Evolutionary conservation across 2,888 invertebrate genomes (phyloP).

Genomic region (Calliopum simillimum): DNA sequence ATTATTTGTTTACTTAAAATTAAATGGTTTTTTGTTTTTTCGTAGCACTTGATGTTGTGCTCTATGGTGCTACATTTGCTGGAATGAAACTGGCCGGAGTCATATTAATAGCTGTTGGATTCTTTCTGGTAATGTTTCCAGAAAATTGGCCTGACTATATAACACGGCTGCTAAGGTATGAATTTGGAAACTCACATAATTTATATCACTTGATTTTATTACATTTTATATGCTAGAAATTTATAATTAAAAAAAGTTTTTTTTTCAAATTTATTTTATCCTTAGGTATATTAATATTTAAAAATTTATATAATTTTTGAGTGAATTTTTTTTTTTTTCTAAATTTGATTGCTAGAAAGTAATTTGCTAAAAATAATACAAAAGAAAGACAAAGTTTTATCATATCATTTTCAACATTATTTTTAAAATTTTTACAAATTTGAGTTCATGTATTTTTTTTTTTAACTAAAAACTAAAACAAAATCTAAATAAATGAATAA

Average conservation of each 20-base stretch:
- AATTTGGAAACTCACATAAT: slow-evolving; percentile 43
- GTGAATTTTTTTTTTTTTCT: slow-evolving; percentile 25
- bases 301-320: slow-evolving; percentile 39
- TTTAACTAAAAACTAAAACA: slow-evolving; percentile 3
- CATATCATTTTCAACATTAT: too few species aligned
- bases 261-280: background rate
- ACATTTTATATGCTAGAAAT: background rate
- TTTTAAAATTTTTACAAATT: too few species aligned
- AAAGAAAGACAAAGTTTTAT: too few species aligned
- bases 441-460: too few species aligned
- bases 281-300: slow-evolving; percentile 5
- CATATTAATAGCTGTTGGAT: slow-evolving; percentile 89
- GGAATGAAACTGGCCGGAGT: slow-evolving; percentile 97
- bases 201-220: too few species aligned
- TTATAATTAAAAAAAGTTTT: too few species aligned
- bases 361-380: too few species aligned
- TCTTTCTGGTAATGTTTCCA: slow-evolving; percentile 93
- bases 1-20: too few species aligned
- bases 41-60: slow-evolving; percentile 84
- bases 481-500: slow-evolving; percentile 37
- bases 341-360: slow-evolving; percentile 23
- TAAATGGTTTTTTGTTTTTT: slow-evolving; percentile 2
- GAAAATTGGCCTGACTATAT: slow-evolving; percentile 97
- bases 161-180: slow-evolving; percentile 86
- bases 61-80: slow-evolving; percentile 87